Evolutionary conservation across 2,797 vertebrate species (phyloP).

Genomic region (Periparus ater): DNA sequence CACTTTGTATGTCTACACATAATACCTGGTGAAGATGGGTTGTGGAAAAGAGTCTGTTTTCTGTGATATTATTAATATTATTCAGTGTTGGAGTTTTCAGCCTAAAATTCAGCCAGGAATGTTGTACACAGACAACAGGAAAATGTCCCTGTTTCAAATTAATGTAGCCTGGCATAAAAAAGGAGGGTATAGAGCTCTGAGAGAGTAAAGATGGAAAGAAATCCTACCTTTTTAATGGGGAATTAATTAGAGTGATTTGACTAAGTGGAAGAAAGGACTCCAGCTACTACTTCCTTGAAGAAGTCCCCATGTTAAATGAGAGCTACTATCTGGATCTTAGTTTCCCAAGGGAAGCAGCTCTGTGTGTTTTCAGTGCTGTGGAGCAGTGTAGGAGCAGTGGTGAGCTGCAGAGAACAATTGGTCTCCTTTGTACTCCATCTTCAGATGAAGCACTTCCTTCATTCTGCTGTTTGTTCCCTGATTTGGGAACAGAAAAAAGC

Average conservation of each 20-base stretch:
- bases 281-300: background rate
- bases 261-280: background rate
- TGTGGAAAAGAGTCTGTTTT: background rate
- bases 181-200: background rate
- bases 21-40: background rate
- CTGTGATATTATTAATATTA: background rate
- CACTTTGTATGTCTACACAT: background rate
- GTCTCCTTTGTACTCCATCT: background rate
- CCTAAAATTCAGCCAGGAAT: background rate
- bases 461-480: background rate
- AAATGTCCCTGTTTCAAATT: background rate
- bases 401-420: background rate
- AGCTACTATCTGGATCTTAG: background rate
- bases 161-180: background rate
- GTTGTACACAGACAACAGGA: background rate
- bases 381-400: background rate
- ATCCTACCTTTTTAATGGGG: background rate
- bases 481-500: background rate
- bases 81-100: background rate
- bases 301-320: background rate
- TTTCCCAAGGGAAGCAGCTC: background rate
- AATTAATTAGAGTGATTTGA: background rate
- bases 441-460: slow-evolving; percentile 9
- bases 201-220: background rate
- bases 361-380: background rate